These are phyloP conservation scores for Zosterops lateralis DNA, from an alignment of 2,113 vertebrate genomes.

Conservation along the genomic window DNA sequence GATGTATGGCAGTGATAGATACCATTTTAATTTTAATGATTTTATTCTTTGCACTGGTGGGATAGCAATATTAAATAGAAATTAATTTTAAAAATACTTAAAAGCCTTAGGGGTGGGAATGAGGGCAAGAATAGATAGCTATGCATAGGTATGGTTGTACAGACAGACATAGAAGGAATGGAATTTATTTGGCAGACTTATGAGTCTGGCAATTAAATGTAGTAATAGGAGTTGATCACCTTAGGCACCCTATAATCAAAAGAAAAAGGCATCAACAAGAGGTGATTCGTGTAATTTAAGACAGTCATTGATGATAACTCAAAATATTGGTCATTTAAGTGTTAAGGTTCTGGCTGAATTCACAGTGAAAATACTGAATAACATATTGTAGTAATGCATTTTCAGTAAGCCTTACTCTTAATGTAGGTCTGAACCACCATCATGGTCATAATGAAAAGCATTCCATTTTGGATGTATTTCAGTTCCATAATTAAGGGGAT, in stretches of 20 bases:
- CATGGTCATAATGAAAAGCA: neutral
- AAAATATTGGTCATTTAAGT: neutral
- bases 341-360: neutral
- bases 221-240: neutral
- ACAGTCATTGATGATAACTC: neutral
- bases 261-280: neutral
- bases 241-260: neutral
- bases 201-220: neutral
- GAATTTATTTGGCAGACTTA: neutral
- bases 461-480: neutral
- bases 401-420: neutral
- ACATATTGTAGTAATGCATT: neutral
- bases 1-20: neutral
- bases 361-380: neutral
- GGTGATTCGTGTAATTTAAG: neutral
- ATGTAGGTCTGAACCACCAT: neutral
- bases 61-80: slow-evolving; percentile 2
- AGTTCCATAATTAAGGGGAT: neutral
- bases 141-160: neutral
- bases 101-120: neutral
- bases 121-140: neutral
- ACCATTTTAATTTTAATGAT: slow-evolving; percentile 9
- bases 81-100: neutral
- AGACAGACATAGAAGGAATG: neutral
- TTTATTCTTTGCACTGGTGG: neutral